Base-by-base conservation (phyloP, 1,140 invertebrate species). In the Zophobas morio region DNA sequence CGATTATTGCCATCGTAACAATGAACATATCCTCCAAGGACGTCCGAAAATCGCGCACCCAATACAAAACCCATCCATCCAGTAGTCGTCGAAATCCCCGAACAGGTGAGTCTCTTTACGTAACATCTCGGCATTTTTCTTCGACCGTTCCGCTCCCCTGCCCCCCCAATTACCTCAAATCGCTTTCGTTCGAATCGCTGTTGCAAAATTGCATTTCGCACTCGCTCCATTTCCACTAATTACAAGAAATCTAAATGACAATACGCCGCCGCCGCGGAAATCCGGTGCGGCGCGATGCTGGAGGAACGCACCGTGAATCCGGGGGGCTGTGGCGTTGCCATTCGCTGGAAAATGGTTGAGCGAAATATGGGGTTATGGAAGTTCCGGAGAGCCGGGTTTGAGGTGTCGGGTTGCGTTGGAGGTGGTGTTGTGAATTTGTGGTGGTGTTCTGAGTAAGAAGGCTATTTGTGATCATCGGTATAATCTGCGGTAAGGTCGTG, bases 211-310 rank as follows among this genome's bases (percentile, higher is more conserved):
- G 42, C 42, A 46, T 46, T 8, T 46, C 42, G 42, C 42, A 8
- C 6, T 36, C 56, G 56, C 56, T 60, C 56, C 56, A 36, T 60
- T 60, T 60, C 56, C 56, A 60, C 56, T 60, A 60, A 60, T 60
- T 39, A 8, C 33, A 34, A 54, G 36, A 60, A 60, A 60, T 60
- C 37, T 60, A n/a, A 60, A 60, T 60, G 56, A 60, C 56, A 60
- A 60, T 60, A 20, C 20, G 20, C 56, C 2, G 36, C 34, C 56
- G 42, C 3, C 42, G 42, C 42, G 56, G 56, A 60, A 36, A 35
- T 60, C 56, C 56, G 20, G 20, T 20, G 20, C 20, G 20, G 20
- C 37, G 42, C 42, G 42, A 46, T 60, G 32, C 56, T 32, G 56
- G 56, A 37, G 33, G 5, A 20, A 60, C 56, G 56, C 36, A 8